Conservation (phyloP, 2,113 vertebrate genomes). For the Odontophorus gujanensis region DNA sequence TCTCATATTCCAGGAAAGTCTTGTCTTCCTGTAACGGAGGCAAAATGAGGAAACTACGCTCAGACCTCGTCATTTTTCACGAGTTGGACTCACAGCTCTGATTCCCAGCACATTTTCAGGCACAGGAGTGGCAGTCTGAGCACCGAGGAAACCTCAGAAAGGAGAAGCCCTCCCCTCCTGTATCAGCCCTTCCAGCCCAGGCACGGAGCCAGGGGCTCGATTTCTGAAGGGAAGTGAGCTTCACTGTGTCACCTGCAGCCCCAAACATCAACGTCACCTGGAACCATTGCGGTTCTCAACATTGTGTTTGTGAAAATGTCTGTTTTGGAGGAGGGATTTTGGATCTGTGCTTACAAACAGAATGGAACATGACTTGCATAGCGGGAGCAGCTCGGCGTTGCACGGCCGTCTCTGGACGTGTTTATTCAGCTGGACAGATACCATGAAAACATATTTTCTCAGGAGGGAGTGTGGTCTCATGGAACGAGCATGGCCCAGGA, state of each 20-base stretch:
- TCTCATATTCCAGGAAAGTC: background rate
- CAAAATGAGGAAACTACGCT: background rate
- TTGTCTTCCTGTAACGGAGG: background rate
- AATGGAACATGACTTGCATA: slow-evolving; percentile 29
- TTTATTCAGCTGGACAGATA: slow-evolving; percentile 71
- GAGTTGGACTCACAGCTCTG: background rate
- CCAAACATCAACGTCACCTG: background rate
- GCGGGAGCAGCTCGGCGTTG: slow-evolving; percentile 32
- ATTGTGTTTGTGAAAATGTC: slow-evolving; percentile 24
- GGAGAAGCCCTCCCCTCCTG: background rate
- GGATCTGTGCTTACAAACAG: slow-evolving; percentile 56
- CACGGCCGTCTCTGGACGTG: slow-evolving; percentile 20
- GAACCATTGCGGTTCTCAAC: background rate
- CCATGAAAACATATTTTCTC: slow-evolving; percentile 54
- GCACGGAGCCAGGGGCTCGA: background rate
- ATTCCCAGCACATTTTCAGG: background rate
- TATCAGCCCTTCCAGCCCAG: background rate
- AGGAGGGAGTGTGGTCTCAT: slow-evolving; percentile 52
- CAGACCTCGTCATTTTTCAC: background rate
- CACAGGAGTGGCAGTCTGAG: background rate
- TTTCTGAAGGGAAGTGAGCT: background rate
- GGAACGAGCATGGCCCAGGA: background rate
- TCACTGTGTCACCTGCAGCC: background rate
- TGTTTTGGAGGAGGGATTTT: slow-evolving; percentile 3
- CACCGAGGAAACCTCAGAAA: background rate